Evolutionary conservation across 2,113 vertebrate genomes (phyloP).

Genomic region (Myrmecophaga tridactyla): DNA sequence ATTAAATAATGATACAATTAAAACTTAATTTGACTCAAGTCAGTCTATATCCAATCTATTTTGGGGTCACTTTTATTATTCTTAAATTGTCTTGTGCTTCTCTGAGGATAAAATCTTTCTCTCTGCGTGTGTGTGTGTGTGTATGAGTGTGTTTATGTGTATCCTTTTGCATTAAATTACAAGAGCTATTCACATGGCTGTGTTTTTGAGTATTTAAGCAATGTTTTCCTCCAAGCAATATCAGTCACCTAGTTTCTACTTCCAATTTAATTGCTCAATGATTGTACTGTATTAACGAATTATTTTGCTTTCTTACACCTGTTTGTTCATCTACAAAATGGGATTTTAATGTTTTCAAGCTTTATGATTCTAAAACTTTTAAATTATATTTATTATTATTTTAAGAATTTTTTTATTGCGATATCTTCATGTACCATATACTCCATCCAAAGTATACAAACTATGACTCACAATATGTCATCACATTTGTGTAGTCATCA

Average conservation of each 20-base stretch:
- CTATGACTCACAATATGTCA: no score
- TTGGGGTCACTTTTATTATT: neutral
- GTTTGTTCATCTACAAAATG: slow-evolving; percentile 8
- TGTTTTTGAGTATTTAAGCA: neutral
- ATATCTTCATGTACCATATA: no score
- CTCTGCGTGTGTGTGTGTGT: neutral
- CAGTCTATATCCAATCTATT: neutral
- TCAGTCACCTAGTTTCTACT: neutral
- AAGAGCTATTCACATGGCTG: neutral
- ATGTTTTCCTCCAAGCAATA: neutral
- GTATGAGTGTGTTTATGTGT: neutral
- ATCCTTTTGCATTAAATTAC: neutral
- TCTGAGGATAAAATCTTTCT: neutral
- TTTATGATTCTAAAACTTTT: neutral
- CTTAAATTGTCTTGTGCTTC: neutral
- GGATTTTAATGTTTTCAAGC: neutral
- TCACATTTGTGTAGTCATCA: no score
- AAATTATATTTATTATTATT: no score
- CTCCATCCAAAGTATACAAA: no score
- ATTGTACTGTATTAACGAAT: neutral
- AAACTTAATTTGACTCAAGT: neutral
- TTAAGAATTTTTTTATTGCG: no score
- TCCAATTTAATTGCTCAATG: neutral
- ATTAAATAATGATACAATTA: neutral
- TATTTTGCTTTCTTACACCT: neutral